These are phyloP conservation scores for Alectoris magna DNA, from an alignment of 2,797 vertebrate species.

Conservation along the genomic window DNA sequence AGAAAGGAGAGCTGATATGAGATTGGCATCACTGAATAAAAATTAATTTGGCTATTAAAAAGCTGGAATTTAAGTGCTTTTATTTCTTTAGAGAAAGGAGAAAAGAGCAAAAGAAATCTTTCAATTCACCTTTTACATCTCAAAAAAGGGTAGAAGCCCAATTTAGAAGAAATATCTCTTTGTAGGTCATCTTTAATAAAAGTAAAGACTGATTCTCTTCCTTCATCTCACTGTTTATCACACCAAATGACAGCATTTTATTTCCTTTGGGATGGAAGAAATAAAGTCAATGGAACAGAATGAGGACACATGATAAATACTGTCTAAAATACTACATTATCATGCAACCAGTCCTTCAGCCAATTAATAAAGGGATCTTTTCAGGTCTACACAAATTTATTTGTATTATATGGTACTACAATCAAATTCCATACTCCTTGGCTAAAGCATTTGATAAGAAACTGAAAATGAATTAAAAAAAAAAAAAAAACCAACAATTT, in stretches of 20 bases:
- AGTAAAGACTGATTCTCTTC: slow-evolving; percentile 29
- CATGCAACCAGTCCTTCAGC: background rate
- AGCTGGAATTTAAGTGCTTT: background rate
- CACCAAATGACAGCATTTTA: slow-evolving; percentile 44
- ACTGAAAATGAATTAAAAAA: background rate
- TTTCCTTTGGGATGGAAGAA: slow-evolving; percentile 55
- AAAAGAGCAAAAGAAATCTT: background rate
- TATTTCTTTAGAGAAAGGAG: slow-evolving; percentile 13
- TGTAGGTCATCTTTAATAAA: slow-evolving; percentile 53
- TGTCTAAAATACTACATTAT: slow-evolving; percentile 2
- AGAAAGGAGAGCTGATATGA: background rate
- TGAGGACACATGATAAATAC: slow-evolving; percentile 58
- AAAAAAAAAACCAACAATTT: background rate
- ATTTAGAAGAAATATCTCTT: slow-evolving; percentile 43
- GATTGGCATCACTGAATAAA: background rate
- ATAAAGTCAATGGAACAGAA: slow-evolving; percentile 69
- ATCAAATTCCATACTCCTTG: background rate
- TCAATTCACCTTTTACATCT: slow-evolving; percentile 6
- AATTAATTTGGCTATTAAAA: background rate
- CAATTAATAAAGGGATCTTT: background rate
- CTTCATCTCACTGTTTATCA: slow-evolving; percentile 14
- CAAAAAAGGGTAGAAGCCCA: slow-evolving; percentile 24
- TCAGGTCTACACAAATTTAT: background rate
- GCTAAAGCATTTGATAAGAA: slow-evolving; percentile 30
- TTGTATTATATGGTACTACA: background rate